Conservation (phyloP, 2,113 vertebrate species). For the Seriola dumerili region DNA sequence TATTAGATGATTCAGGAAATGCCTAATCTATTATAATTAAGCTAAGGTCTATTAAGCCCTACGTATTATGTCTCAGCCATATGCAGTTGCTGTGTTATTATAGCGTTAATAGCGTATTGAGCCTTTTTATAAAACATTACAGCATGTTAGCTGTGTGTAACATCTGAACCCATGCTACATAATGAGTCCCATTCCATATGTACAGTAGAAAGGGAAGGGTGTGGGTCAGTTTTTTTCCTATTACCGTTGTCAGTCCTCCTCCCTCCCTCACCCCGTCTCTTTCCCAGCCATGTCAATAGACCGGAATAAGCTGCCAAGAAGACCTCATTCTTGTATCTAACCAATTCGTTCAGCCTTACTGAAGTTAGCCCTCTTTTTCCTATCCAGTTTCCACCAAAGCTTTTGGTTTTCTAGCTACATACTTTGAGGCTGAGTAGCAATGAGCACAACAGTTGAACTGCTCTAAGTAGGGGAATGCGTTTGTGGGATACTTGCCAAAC, state of each 20-base stretch:
- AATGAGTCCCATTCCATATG: not conserved
- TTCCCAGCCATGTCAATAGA: slow-evolving; percentile 63
- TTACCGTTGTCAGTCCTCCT: slow-evolving; percentile 9
- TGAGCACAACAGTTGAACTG: not conserved
- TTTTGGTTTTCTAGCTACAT: slow-evolving; percentile 7
- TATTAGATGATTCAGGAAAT: not conserved
- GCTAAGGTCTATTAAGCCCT: not conserved
- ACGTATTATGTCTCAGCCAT: not conserved
- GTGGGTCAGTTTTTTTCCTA: slow-evolving; percentile 20
- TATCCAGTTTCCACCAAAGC: slow-evolving; percentile 8
- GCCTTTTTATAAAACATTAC: not conserved
- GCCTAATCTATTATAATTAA: not conserved
- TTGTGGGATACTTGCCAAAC: not conserved
- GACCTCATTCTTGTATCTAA: slow-evolving; percentile 67
- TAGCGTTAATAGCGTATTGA: not conserved
- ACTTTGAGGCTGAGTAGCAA: not conserved
- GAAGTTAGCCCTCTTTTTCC: slow-evolving; percentile 47
- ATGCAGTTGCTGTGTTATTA: not conserved
- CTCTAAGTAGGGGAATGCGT: not conserved
- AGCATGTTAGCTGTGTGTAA: not conserved
- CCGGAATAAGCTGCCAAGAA: slow-evolving; percentile 63
- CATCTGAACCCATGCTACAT: fast-evolving
- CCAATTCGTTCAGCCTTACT: slow-evolving; percentile 65
- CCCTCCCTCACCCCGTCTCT: slow-evolving; percentile 13
- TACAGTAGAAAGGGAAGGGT: slow-evolving; percentile 15